phyloP scores from a whole-genome alignment of 1,140 invertebrate genomes.

The Drosophila guanche region DNA sequence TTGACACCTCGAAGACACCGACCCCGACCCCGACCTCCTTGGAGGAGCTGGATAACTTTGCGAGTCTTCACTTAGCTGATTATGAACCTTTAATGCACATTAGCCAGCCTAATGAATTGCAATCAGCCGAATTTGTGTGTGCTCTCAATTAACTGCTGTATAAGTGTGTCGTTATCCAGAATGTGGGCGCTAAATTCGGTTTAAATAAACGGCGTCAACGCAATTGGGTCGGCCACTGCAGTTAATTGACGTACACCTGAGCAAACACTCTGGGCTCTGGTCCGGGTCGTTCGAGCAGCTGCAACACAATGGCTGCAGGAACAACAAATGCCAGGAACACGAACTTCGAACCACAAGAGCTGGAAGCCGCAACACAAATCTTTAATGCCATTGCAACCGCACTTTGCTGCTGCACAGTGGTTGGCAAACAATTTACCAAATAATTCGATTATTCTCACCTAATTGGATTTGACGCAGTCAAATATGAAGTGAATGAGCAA shows the following conservation, averaged over 20 bases:
- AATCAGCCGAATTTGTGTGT: conserved; percentile 54
- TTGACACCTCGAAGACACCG: conserved; percentile 44
- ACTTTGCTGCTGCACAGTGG: conserved; percentile 52
- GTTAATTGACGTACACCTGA: conserved; percentile 71
- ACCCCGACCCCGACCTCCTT: not conserved
- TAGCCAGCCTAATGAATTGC: conserved; percentile 55
- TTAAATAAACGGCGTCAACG: conserved; percentile 73
- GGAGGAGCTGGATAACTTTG: not conserved
- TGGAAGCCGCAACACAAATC: conserved; percentile 73
- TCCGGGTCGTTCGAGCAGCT: conserved; percentile 18
- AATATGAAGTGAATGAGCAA: too few relatives aligned
- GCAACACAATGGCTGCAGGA: conserved; percentile 12
- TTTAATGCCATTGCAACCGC: conserved; percentile 73
- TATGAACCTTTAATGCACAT: conserved; percentile 60
- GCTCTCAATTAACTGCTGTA: conserved; percentile 58
- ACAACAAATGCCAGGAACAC: conserved; percentile 44
- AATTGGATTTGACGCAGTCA: not conserved
- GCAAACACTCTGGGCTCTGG: conserved; percentile 38
- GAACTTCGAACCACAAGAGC: conserved; percentile 47
- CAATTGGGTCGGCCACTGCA: conserved; percentile 68
- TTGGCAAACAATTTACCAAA: not conserved
- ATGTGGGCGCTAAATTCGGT: conserved; percentile 65
- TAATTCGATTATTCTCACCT: too few relatives aligned
- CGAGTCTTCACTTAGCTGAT: conserved; percentile 7
- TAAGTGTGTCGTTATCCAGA: conserved; percentile 12